Conservation (phyloP, 37 sponge, comb jelly and placozoan species). For the Ianthella basta region DNA sequence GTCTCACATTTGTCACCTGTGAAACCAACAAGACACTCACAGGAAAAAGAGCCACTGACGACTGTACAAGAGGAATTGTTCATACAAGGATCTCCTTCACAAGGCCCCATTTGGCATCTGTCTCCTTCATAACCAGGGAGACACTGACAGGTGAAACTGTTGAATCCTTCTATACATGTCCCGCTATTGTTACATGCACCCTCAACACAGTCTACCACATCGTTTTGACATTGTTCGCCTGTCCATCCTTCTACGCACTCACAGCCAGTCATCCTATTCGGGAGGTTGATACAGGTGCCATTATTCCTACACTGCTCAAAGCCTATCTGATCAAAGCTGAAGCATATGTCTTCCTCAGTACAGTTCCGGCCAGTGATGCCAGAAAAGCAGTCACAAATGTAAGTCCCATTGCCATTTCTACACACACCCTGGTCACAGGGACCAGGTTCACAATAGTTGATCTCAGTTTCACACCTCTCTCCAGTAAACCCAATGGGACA, state of each 20-base stretch:
- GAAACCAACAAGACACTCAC: conserved; percentile 16
- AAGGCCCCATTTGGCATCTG: conserved; percentile 7
- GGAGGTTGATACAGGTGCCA: conserved; percentile 42
- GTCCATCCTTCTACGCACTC: not conserved
- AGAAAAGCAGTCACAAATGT: conserved; percentile 6
- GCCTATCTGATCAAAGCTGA: conserved; percentile 25
- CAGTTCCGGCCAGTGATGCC: conserved; percentile 9
- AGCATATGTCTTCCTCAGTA: not conserved
- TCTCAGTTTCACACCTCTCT: not conserved
- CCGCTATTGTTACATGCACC: conserved; percentile 47
- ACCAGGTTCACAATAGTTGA: conserved; percentile 14
- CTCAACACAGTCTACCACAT: conserved; percentile 30
- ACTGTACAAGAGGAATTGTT: conserved; percentile 26
- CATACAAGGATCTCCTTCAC: conserved; percentile 4
- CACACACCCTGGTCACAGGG: conserved; percentile 28
- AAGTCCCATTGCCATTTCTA: conserved; percentile 11
- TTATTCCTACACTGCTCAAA: conserved; percentile 52
- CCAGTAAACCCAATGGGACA: conserved; percentile 34
- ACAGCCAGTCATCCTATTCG: not conserved
- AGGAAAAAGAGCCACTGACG: not conserved
- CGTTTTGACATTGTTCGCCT: conserved; percentile 42
- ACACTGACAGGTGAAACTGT: conserved; percentile 40
- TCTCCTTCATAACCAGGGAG: conserved; percentile 20
- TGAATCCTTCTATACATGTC: conserved; percentile 35
- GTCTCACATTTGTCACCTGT: conserved; percentile 30